A percentile compares a stretch with the other conserved stretches of the same genome.
Conservation (phyloP, 2,113 vertebrate genomes). For the Seriola dumerili region DNA sequence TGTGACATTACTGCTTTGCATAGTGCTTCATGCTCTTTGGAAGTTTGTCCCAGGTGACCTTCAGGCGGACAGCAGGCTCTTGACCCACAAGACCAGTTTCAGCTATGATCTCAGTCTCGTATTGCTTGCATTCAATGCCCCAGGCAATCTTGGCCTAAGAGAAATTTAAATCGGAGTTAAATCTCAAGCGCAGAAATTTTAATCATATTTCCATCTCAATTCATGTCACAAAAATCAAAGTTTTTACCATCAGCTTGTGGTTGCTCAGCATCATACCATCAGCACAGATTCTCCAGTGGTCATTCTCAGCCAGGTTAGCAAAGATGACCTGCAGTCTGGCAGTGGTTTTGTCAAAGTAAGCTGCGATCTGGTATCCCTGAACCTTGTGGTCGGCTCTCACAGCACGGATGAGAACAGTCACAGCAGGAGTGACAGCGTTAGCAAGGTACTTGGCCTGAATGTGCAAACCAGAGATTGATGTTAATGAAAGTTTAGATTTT, state of each 20-base stretch:
- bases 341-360: slow-evolving; percentile 76
- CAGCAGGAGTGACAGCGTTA: slow-evolving; percentile 70
- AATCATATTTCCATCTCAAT: not conserved
- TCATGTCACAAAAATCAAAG: not conserved
- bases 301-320: slow-evolving; percentile 80
- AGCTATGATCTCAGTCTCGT: slow-evolving; percentile 64
- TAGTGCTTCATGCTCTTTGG: slow-evolving; percentile 67
- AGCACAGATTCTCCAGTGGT: slow-evolving; percentile 86
- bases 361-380: slow-evolving; percentile 86
- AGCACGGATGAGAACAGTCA: slow-evolving; percentile 80
- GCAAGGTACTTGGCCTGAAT: slow-evolving; percentile 82
- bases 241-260: slow-evolving; percentile 86
- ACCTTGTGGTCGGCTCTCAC: slow-evolving; percentile 75
- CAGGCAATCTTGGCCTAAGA: slow-evolving; percentile 81
- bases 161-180: not conserved
- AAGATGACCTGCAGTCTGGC: slow-evolving; percentile 83
- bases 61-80: slow-evolving; percentile 81
- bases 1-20: slow-evolving; percentile 78
- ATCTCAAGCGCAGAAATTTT: not conserved
- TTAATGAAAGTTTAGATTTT: not conserved
- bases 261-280: slow-evolving; percentile 81
- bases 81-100: slow-evolving; percentile 76
- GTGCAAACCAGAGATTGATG: slow-evolving; percentile 12
- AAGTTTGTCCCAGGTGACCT: slow-evolving; percentile 79
- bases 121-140: slow-evolving; percentile 83